Evolutionary conservation across 1,140 invertebrate species (phyloP).

Genomic region (Latrodectus geometricus): DNA sequence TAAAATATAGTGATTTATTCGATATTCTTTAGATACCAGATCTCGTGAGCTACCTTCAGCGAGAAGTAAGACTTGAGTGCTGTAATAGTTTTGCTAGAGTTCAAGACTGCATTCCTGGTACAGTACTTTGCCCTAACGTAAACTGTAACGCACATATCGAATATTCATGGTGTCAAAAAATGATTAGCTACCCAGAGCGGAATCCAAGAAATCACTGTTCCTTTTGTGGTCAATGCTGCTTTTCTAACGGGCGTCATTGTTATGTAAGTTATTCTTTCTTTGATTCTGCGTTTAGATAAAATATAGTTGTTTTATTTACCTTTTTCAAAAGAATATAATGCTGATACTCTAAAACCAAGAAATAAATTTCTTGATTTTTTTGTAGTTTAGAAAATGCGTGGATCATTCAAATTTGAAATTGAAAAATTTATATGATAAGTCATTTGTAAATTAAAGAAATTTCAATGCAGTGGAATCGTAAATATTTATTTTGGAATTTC

Average conservation of each 20-base stretch:
- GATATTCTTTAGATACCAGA: conserved; percentile 34
- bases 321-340: no score
- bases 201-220: conserved; percentile 59
- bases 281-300: neutral
- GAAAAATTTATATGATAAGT: no score
- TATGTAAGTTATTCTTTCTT: conserved; percentile 16
- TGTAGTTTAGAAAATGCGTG: no score
- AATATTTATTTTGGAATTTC: no score
- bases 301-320: no score
- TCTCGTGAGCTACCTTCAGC: neutral
- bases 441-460: no score
- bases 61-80: conserved; percentile 25
- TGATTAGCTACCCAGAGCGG: conserved; percentile 25
- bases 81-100: conserved; percentile 31
- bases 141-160: conserved; percentile 31
- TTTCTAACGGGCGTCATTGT: conserved; percentile 46
- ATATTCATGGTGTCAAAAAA: conserved; percentile 54
- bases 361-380: no score
- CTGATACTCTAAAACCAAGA: no score
- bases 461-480: no score
- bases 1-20: neutral
- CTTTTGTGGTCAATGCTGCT: conserved; percentile 44
- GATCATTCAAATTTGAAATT: no score
- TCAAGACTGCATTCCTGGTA: conserved; percentile 47
- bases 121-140: conserved; percentile 35